Evolutionary conservation across 2,113 vertebrate genomes (phyloP).

Genomic region (Pachycephala philippinensis): DNA sequence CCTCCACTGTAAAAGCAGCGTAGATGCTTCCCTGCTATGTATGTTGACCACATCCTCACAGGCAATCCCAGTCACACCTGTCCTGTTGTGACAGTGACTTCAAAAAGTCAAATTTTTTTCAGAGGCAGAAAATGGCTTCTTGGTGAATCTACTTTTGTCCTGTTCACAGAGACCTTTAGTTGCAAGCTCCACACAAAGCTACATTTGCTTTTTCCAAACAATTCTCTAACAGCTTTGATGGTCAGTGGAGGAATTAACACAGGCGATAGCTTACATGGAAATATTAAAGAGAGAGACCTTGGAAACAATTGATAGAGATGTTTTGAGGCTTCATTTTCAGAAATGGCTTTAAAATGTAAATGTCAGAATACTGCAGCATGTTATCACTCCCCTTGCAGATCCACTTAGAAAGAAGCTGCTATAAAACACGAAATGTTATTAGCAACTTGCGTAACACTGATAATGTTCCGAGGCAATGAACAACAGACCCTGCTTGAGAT

Average conservation of each 20-base stretch:
- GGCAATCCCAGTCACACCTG: neutral
- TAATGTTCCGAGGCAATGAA: slow-evolving; percentile 7
- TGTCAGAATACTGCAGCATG: neutral
- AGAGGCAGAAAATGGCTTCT: neutral
- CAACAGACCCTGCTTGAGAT: neutral
- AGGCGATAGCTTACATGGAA: rapidly evolving
- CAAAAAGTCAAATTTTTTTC: neutral
- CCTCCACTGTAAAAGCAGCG: neutral
- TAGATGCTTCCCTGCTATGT: rapidly evolving
- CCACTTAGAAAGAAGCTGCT: neutral
- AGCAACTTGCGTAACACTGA: neutral
- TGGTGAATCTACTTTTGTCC: neutral
- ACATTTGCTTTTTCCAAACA: neutral
- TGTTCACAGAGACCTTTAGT: neutral
- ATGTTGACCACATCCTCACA: rapidly evolving
- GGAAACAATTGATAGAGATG: neutral
- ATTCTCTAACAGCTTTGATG: neutral
- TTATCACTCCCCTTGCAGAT: neutral
- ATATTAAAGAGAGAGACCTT: neutral
- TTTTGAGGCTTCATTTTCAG: neutral
- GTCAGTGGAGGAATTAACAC: neutral
- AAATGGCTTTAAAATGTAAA: neutral
- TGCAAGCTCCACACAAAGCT: neutral
- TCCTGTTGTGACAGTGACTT: neutral
- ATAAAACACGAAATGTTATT: neutral